Percentiles rank a stretch among this genome's conserved stretches.
phyloP scores from a whole-genome alignment of 2,113 vertebrate genomes.

The Amblyopsis rosae region DNA sequence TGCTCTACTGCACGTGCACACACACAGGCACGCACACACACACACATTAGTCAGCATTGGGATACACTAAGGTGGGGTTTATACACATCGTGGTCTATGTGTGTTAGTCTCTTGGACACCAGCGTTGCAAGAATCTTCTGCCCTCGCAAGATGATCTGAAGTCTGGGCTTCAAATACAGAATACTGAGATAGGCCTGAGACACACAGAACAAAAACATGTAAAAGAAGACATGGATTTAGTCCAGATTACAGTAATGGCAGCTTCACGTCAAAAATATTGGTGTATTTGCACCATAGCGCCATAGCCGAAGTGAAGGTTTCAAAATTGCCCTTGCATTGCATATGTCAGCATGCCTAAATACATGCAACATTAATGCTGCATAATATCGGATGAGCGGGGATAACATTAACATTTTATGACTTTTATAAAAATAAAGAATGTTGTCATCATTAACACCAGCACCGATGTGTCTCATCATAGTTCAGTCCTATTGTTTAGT shows the following conservation, averaged over 20 bases:
- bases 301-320: no score
- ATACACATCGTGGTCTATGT: conserved; percentile 80
- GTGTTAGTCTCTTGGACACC: conserved; percentile 78
- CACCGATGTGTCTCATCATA: no score
- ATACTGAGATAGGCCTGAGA: conserved; percentile 81
- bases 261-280: no score
- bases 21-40: neutral
- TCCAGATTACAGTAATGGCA: neutral
- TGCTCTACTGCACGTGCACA: neutral
- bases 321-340: no score
- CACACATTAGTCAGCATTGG: conserved; percentile 8
- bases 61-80: conserved; percentile 84
- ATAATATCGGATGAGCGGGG: no score
- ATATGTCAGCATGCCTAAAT: no score
- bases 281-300: no score
- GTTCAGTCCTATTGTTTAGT: no score
- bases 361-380: no score
- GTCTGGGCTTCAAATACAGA: conserved; percentile 83
- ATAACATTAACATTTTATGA: no score
- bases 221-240: neutral
- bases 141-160: conserved; percentile 79
- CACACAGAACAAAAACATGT: neutral
- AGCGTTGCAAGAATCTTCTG: conserved; percentile 80
- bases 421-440: no score
- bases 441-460: no score